Conservation (phyloP, 2,113 vertebrate genomes). For the Holacanthus passer region DNA sequence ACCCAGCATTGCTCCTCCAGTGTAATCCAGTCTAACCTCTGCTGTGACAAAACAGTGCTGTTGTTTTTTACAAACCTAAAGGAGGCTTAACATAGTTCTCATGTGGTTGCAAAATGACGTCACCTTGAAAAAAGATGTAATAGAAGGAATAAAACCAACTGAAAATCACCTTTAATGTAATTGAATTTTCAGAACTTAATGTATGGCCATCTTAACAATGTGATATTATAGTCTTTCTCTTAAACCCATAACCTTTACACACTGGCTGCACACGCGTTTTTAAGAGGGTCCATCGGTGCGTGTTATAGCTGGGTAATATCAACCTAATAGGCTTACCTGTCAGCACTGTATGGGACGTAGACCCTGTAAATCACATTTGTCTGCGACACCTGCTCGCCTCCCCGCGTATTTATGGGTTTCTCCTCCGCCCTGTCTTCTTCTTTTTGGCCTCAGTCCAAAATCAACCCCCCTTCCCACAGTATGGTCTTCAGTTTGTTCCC, state of each 20-base stretch:
- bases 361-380: constrained; percentile 80
- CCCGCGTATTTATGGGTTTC: constrained; percentile 70
- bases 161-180: constrained; percentile 31
- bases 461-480: constrained; percentile 59
- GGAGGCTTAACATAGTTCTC: background rate
- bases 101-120: background rate
- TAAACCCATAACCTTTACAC: constrained; percentile 61
- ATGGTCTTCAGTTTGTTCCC: constrained; percentile 39
- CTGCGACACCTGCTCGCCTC: constrained; percentile 69
- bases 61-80: background rate
- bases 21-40: constrained; percentile 26
- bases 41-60: constrained; percentile 6
- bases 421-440: constrained; percentile 66
- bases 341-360: constrained; percentile 70
- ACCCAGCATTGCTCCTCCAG: constrained; percentile 24
- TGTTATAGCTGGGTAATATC: constrained; percentile 82
- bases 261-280: constrained; percentile 60
- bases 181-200: constrained; percentile 26
- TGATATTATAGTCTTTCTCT: constrained; percentile 45
- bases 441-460: constrained; percentile 78
- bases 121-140: background rate
- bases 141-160: background rate
- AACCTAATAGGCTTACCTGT: constrained; percentile 85
- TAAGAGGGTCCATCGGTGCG: constrained; percentile 74
- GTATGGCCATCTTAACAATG: constrained; percentile 40